These are phyloP conservation scores for Malurus melanocephalus DNA, from an alignment of 2,113 vertebrate species.

Conservation along the genomic window DNA sequence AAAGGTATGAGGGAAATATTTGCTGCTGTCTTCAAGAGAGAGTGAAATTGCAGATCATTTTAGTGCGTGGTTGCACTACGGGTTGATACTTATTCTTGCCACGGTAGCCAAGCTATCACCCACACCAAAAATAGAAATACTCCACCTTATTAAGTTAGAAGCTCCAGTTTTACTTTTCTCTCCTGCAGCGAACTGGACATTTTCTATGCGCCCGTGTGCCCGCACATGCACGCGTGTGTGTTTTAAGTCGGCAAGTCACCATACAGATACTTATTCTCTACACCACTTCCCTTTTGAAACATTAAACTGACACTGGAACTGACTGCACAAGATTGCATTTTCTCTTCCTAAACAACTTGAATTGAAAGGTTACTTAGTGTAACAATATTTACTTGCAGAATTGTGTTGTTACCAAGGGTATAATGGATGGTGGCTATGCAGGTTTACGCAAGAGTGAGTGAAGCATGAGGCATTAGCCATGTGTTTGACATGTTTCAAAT, in stretches of 20 bases:
- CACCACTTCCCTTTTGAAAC: constrained; percentile 84
- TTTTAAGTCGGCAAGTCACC: constrained; percentile 56
- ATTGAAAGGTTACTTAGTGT: constrained; percentile 89
- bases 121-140: not conserved
- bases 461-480: constrained; percentile 87
- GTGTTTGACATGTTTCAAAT: constrained; percentile 94
- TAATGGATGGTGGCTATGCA: constrained; percentile 87
- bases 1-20: constrained; percentile 42
- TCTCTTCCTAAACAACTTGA: constrained; percentile 88
- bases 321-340: constrained; percentile 87
- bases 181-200: not conserved
- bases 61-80: not conserved
- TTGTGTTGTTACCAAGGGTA: constrained; percentile 88
- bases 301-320: constrained; percentile 85
- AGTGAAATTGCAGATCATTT: not conserved
- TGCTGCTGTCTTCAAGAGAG: constrained; percentile 13
- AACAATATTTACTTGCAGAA: constrained; percentile 90
- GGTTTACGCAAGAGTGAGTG: constrained; percentile 88
- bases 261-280: constrained; percentile 85
- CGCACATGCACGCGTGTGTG: not conserved
- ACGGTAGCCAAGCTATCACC: not conserved
- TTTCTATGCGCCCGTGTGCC: not conserved
- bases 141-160: not conserved
- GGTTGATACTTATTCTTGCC: not conserved
- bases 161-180: constrained; percentile 10